phyloP scores from a whole-genome alignment of 2,888 invertebrate species.

The Scrobipalpa atriplicella region DNA sequence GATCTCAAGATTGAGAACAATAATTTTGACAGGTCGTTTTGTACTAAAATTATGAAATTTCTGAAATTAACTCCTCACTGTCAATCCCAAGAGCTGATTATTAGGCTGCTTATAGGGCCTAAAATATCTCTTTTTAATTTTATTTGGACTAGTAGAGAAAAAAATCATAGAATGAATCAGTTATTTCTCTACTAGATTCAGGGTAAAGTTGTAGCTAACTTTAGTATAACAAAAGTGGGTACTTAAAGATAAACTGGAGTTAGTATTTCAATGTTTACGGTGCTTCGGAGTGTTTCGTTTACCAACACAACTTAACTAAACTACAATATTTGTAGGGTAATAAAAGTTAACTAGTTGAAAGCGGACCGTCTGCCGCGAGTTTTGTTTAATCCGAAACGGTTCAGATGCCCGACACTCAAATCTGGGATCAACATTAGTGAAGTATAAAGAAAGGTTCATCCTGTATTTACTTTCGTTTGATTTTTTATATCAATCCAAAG shows the following conservation, averaged over 20 bases:
- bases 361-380: constrained; percentile 4
- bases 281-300: neutral
- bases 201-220: no score
- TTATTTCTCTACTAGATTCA: no score
- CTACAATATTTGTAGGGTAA: constrained; percentile 39
- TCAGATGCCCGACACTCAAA: neutral
- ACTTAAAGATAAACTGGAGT: neutral
- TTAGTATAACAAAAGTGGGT: neutral
- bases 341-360: constrained; percentile 34
- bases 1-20: no score
- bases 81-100: no score
- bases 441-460: neutral
- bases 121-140: no score
- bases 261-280: constrained; percentile 7
- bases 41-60: no score
- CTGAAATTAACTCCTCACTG: no score
- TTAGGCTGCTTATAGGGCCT: no score
- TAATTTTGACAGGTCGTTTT: no score
- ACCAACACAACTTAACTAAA: constrained; percentile 22
- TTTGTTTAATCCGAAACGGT: constrained; percentile 7
- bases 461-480: neutral
- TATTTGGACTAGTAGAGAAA: no score
- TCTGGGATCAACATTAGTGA: neutral
- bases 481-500: no score
- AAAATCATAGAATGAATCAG: no score